Base-by-base conservation (phyloP, 2,888 invertebrate species). In the Tenthredo livida region DNA sequence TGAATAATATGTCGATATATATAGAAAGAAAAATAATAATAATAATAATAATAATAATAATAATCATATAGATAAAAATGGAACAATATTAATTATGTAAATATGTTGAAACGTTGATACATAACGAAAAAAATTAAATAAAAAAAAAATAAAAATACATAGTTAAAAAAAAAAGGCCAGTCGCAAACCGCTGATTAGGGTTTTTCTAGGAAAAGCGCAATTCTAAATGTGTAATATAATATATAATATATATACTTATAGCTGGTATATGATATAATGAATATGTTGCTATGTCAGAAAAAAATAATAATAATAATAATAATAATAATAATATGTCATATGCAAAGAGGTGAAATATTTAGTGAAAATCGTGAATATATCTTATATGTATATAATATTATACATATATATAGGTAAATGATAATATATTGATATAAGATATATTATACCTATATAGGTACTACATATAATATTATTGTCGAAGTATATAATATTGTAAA, bases 401-500 rank as follows among this genome's bases (percentile, higher is more conserved):
- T 50, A 50, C 12, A 33, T 33, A 33, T 33, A 33, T 33, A 33
- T 4, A 50, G 21, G 0, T 17, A 75, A 15, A 50, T 29, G 10
- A 50, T 17, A 33, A 25, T 43, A 37, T 15, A 17, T 54, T 84
- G 40, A 70, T 84, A 70, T 33, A 4, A 83, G 67, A n/a, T 72
- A 84, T 33, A 33, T 33, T 4, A 33, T 33, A 33, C n/a, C n/a
- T 33, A 33, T 43, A 29, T 29, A 29, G n/a, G n/a, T n/a, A n/a
- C n/a, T n/a, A n/a, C n/a, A n/a, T n/a, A 29, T 29, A 29, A 29
- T 50, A 50, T 50, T 50, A 70, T 47, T 84, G 84, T 72, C 50
- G 54, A 72, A 50, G 50, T 70, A 70, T 85, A 84, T 33, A 33
- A 72, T 54, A 54, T 50, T 85, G 61, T 86, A 86, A 90, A 90